Base-by-base conservation (phyloP, 1,140 invertebrate genomes). In the Drosophila arizonae region DNA sequence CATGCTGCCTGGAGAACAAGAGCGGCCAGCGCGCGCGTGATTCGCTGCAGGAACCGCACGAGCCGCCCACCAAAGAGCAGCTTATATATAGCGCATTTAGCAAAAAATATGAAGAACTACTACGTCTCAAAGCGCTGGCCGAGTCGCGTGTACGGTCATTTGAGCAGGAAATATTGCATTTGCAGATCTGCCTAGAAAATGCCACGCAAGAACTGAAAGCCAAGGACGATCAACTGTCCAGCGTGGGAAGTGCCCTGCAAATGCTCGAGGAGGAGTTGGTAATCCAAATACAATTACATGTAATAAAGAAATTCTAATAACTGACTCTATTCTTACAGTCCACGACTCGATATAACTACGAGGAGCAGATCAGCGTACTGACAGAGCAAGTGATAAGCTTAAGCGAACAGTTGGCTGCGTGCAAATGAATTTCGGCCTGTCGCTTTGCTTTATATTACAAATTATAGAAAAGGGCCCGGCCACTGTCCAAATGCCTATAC, bases 361-460 rank as follows among this genome's bases (percentile, higher is more conserved):
- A 98, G 92, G 93, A 95, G 58, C 97, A 98, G 92, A 94, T 98
- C 50, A 96, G 95, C 74, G 96, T 97, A 45, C 95, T 98, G 93
- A 97, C 96, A 63, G 97, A 98, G 92, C 97, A 98, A 93, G 94
- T 98, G 75, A 97, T 97, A 17, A 95, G 95, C 67, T 95, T 98
- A 93, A 98, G 97, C 92, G 97, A 98, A 76, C 97, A 97, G 92
- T 93, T 98, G 26, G 91, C 91, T 41, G 90, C 85, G 36, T 75
- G 77, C 64, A 92, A 92, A 78, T 92, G 65, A 88, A 64, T 17
- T 41, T 9, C 45, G 72, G 72, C 50, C 57, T 45, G 60, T 28
- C 68, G 58, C 55, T 39, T 45, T 36, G 68, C 60, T 65, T 84
- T 73, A 56, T 17, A 33, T 9, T 9, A 33, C 2, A 79, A 55